Conservation (phyloP, 2,113 vertebrate genomes). For the Hippocampus zosterae region DNA sequence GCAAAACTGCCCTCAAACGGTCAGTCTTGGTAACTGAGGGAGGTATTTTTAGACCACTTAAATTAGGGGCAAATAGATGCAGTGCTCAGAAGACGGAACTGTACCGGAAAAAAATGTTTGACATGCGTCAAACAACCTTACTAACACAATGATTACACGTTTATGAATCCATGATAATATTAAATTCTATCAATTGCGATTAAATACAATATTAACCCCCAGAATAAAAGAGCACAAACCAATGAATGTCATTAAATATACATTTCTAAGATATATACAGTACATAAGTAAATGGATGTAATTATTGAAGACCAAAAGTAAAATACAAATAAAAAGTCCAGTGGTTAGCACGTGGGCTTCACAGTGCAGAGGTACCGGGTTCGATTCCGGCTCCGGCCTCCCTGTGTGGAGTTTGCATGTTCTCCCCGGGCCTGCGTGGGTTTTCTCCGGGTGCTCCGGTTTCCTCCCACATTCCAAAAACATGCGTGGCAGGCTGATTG, state of each 20-base stretch:
- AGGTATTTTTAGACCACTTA: not conserved
- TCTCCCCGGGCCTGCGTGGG: too few relatives aligned
- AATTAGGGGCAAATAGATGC: too few relatives aligned
- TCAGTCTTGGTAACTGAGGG: not conserved
- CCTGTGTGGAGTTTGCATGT: too few relatives aligned
- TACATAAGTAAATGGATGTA: not conserved
- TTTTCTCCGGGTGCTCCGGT: too few relatives aligned
- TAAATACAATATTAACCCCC: not conserved
- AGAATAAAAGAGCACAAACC: not conserved
- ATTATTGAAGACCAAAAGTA: not conserved
- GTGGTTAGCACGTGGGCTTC: too few relatives aligned
- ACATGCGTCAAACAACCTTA: not conserved
- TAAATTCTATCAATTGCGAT: too few relatives aligned
- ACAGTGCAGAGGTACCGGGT: too few relatives aligned
- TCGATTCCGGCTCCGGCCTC: too few relatives aligned
- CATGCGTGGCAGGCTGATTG: too few relatives aligned
- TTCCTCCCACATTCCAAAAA: too few relatives aligned
- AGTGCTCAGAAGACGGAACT: not conserved
- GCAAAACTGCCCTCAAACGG: conserved; percentile 30
- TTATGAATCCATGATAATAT: too few relatives aligned
- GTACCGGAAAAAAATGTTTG: not conserved
- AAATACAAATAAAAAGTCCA: not conserved
- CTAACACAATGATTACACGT: too few relatives aligned
- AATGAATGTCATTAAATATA: not conserved
- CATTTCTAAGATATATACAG: not conserved